Evolutionary conservation across 2,113 vertebrate species (phyloP).

Genomic region (Amphilophus citrinellus): DNA sequence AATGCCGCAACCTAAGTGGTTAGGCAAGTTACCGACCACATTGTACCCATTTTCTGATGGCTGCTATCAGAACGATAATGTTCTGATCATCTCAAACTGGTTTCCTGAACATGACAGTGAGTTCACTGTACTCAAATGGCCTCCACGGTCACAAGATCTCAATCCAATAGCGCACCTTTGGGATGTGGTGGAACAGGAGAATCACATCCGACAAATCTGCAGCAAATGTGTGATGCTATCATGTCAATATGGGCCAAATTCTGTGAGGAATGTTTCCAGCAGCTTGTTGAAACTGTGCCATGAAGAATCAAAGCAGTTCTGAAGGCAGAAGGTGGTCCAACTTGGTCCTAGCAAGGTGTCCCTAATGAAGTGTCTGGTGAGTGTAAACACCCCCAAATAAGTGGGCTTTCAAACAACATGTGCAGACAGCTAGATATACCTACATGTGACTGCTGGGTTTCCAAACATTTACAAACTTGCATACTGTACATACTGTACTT

Average conservation of each 20-base stretch:
- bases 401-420: background rate
- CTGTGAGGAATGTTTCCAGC: background rate
- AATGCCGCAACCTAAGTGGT: background rate
- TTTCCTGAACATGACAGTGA: background rate
- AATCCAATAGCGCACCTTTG: background rate
- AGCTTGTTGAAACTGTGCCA: background rate
- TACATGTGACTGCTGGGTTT: background rate
- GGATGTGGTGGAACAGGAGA: background rate
- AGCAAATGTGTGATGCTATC: background rate
- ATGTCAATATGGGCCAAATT: background rate
- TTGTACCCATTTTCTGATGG: background rate
- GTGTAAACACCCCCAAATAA: background rate
- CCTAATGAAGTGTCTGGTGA: background rate
- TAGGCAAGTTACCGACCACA: background rate
- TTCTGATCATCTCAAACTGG: background rate
- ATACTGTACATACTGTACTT: background rate
- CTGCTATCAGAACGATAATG: background rate
- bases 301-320: background rate
- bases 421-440: background rate
- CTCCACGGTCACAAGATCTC: background rate
- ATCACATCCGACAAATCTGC: background rate
- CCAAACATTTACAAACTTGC: background rate
- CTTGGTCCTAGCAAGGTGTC: background rate
- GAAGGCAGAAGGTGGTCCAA: rapidly evolving
- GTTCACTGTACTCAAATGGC: background rate